A percentile compares a stretch with the other conserved stretches of the same genome.
Conservation (phyloP, 64 coral and sea anemone species). For the Astreopora myriophthalma region DNA sequence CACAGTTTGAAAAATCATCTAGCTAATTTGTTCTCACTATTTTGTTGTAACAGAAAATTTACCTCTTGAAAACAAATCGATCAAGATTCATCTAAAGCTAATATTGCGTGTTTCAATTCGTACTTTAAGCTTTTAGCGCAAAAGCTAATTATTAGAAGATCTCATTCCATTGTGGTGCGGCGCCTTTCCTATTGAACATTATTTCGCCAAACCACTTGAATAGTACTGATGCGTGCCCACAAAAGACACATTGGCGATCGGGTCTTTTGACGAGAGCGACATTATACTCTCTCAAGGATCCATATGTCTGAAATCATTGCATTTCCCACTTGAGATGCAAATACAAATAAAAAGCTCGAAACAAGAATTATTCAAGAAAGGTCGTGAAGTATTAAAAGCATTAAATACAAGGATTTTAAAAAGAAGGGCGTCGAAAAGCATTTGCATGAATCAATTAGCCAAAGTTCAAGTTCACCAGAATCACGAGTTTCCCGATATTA, state of each 20-base stretch:
- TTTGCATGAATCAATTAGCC: not conserved
- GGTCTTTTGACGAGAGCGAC: not conserved
- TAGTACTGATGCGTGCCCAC: conserved; percentile 20
- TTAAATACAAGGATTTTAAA: not conserved
- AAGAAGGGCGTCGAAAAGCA: not conserved
- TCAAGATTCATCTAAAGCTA: not conserved
- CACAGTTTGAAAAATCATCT: no score
- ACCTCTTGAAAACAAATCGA: not conserved
- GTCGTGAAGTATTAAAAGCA: not conserved
- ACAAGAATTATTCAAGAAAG: not conserved
- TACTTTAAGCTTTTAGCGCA: not conserved
- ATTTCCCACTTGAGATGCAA: conserved; percentile 27
- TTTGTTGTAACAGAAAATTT: not conserved
- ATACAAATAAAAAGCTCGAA: not conserved
- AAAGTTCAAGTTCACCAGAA: not conserved
- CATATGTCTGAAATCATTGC: not conserved
- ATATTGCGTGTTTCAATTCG: conserved; percentile 23
- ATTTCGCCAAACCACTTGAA: conserved; percentile 4
- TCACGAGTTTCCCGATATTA: not conserved
- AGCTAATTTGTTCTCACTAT: not conserved
- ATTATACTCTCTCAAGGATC: not conserved
- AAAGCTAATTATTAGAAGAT: not conserved
- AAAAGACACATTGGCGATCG: not conserved
- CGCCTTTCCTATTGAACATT: not conserved
- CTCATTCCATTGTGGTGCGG: not conserved